Conservation (phyloP, 2,888 invertebrate species). For the Pocota personata region DNA sequence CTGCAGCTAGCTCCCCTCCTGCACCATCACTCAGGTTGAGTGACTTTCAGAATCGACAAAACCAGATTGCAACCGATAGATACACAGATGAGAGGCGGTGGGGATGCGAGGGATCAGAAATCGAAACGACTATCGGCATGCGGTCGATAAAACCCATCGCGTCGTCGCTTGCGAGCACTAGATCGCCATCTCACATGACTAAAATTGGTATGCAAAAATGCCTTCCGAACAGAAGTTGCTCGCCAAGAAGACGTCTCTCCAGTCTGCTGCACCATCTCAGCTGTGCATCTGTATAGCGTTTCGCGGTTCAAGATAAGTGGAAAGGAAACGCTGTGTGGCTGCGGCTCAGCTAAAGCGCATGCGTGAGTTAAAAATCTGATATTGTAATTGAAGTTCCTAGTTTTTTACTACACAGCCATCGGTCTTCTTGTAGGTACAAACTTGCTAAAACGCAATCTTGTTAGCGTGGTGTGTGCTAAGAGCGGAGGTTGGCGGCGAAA, state of each 20-base stretch:
- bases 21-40: constrained; percentile 71
- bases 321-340: constrained; percentile 46
- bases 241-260: constrained; percentile 17
- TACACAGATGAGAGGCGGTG: not conserved
- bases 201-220: constrained; percentile 73
- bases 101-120: not conserved
- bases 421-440: constrained; percentile 41
- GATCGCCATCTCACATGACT: constrained; percentile 71
- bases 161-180: constrained; percentile 40
- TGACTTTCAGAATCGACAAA: constrained; percentile 60
- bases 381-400: constrained; percentile 75
- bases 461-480: constrained; percentile 47
- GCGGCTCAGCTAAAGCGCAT: constrained; percentile 36
- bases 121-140: constrained; percentile 51
- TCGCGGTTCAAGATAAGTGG: constrained; percentile 50
- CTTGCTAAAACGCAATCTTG: constrained; percentile 70
- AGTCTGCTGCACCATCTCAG: not conserved
- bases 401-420: constrained; percentile 34
- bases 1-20: not conserved
- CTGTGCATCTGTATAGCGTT: constrained; percentile 5
- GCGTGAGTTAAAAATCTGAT: constrained; percentile 76
- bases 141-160: constrained; percentile 46
- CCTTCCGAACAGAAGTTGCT: constrained; percentile 60
- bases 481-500: constrained; percentile 64
- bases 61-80: constrained; percentile 53